Evolutionary conservation across 1,140 invertebrate species (phyloP).

Genomic region (Scylla paramamosain): DNA sequence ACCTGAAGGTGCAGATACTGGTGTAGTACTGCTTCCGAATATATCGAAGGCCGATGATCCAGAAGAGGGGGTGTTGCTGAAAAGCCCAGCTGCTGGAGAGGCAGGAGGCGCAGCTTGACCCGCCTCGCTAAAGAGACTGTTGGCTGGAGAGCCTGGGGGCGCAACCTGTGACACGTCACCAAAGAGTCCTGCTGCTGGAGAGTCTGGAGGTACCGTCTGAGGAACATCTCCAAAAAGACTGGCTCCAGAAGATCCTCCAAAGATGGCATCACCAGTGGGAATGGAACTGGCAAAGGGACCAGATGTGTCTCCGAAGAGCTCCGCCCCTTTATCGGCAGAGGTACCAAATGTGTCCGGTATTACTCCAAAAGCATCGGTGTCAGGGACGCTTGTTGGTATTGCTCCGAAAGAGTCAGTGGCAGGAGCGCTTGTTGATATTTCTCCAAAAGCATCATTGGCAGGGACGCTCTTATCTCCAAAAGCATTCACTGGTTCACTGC

Average conservation of each 20-base stretch:
- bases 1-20: conserved; percentile 68
- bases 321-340: conserved; percentile 69
- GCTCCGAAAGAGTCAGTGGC: conserved; percentile 68
- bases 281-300: conserved; percentile 44
- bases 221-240: conserved; percentile 65
- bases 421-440: conserved; percentile 34
- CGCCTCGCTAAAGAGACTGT: conserved; percentile 60
- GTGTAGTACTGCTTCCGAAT: conserved; percentile 63
- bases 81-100: conserved; percentile 64
- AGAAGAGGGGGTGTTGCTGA: conserved; percentile 59
- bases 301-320: conserved; percentile 65
- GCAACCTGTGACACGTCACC: conserved; percentile 53
- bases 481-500: conserved; percentile 12
- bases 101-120: conserved; percentile 66
- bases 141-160: conserved; percentile 74
- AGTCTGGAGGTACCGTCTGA: conserved; percentile 45
- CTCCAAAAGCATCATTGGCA: conserved; percentile 71
- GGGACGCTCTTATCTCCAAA: conserved; percentile 74
- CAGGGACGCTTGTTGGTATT: conserved; percentile 67
- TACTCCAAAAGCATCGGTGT: conserved; percentile 75
- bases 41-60: conserved; percentile 67
- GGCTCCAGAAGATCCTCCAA: conserved; percentile 47
- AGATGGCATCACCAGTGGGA: conserved; percentile 58
- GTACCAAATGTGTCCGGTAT: conserved; percentile 74
- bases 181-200: conserved; percentile 57